Conservation (phyloP, 2,113 vertebrate genomes). For the Ancistrus triradiatus region DNA sequence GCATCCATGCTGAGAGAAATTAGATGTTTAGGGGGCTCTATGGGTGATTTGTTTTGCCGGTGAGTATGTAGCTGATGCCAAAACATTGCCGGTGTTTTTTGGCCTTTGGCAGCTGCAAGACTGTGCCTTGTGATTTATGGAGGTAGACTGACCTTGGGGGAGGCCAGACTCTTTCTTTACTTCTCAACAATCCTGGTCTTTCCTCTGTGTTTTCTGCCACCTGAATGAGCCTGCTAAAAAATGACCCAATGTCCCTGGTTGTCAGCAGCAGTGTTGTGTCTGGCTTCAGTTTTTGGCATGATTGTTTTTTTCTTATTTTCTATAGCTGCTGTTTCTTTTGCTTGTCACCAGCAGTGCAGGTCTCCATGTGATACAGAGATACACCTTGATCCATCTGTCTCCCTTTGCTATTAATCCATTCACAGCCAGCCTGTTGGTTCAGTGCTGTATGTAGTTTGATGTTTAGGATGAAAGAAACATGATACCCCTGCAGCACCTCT, state of each 20-base stretch:
- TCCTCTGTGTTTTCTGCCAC: conserved; percentile 28
- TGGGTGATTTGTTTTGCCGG: conserved; percentile 30
- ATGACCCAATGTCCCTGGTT: conserved; percentile 21
- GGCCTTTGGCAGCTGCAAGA: conserved; percentile 18
- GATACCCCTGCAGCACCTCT: conserved; percentile 7
- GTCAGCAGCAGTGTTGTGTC: conserved; percentile 11
- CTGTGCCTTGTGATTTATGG: conserved; percentile 37
- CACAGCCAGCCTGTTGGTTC: not conserved
- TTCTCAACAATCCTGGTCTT: conserved; percentile 1
- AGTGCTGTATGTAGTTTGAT: conserved; percentile 10
- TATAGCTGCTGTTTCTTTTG: conserved; percentile 14
- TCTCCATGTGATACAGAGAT: not conserved
- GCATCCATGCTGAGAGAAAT: too few relatives aligned
- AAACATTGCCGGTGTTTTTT: conserved; percentile 33
- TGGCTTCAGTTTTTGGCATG: not conserved
- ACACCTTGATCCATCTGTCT: conserved; percentile 18
- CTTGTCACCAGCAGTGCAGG: not conserved
- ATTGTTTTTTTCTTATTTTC: conserved; percentile 11
- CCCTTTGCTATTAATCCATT: not conserved
- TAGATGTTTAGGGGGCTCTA: too few relatives aligned
- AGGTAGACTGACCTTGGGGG: conserved; percentile 37
- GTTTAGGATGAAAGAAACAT: conserved; percentile 12
- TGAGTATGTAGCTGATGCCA: conserved; percentile 10
- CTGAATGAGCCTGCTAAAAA: conserved; percentile 39
- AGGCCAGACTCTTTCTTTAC: conserved; percentile 19